Evolutionary conservation across 2,888 invertebrate genomes (phyloP).

Genomic region (Meliscaeva auricollis): DNA sequence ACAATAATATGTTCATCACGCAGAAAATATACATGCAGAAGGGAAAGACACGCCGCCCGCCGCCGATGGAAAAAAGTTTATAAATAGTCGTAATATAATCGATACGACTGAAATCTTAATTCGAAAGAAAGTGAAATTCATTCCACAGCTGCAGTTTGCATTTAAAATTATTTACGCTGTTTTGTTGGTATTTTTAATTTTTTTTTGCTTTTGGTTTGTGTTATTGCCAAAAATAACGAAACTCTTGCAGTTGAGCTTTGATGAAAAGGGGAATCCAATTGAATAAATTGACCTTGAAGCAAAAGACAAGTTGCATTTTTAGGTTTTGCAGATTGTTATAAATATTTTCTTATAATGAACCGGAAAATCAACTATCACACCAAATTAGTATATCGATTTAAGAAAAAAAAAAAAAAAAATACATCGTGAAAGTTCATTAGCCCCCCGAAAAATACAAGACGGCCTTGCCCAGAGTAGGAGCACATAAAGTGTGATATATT

Average conservation of each 20-base stretch:
- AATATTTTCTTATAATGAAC: constrained; percentile 20
- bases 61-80: constrained; percentile 22
- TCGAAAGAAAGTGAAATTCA: constrained; percentile 57
- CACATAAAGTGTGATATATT: not conserved
- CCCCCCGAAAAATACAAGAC: not conserved
- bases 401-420: not conserved
- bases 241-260: not conserved
- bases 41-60: no score
- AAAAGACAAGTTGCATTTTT: constrained; percentile 33
- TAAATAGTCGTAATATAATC: constrained; percentile 49
- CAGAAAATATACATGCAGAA: not conserved
- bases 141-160: constrained; percentile 34
- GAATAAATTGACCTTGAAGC: constrained; percentile 18
- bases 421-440: not conserved
- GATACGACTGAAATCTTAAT: not conserved
- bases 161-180: constrained; percentile 21
- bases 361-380: constrained; percentile 38
- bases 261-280: not conserved
- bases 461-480: not conserved
- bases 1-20: constrained; percentile 11
- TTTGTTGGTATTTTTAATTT: not conserved
- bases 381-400: not conserved
- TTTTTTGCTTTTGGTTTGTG: not conserved
- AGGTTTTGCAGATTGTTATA: not conserved
- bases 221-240: not conserved